phyloP scores from a whole-genome alignment of 2,888 invertebrate genomes.

The Sepioteuthis lessoniana region DNA sequence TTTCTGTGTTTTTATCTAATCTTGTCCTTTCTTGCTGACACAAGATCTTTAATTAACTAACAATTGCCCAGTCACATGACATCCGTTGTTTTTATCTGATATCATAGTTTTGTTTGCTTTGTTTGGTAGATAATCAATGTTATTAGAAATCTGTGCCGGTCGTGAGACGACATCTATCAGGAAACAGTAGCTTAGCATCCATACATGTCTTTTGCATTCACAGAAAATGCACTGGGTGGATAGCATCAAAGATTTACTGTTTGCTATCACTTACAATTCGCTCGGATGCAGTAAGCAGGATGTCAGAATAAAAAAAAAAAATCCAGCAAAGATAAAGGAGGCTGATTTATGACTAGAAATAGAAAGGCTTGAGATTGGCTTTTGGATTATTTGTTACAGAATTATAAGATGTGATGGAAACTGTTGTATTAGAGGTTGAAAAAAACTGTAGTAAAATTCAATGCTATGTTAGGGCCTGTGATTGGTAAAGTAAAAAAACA shows the following conservation, averaged over 20 bases:
- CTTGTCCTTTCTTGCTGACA: not conserved
- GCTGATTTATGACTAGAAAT: not conserved
- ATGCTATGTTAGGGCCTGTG: too few species aligned
- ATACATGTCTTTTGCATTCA: not conserved
- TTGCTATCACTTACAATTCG: not conserved
- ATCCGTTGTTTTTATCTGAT: not conserved
- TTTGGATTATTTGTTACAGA: not conserved
- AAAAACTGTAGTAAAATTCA: too few species aligned
- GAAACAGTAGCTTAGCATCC: not conserved
- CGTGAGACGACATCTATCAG: not conserved
- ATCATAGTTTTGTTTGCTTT: not conserved
- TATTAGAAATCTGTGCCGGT: not conserved
- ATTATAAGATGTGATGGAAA: too few species aligned
- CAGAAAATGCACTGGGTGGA: not conserved
- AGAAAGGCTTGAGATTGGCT: not conserved
- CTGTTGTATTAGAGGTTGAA: too few species aligned
- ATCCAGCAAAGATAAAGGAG: not conserved
- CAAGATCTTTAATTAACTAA: conserved; percentile 6
- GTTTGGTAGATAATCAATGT: not conserved
- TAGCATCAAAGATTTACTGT: not conserved
- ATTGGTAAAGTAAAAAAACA: too few species aligned
- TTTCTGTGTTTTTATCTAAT: not conserved
- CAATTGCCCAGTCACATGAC: not conserved
- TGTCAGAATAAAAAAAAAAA: not conserved
- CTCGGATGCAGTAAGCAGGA: not conserved